These are phyloP conservation scores for Chloroceryle amazona DNA, from an alignment of 2,797 vertebrate species.

Conservation along the genomic window DNA sequence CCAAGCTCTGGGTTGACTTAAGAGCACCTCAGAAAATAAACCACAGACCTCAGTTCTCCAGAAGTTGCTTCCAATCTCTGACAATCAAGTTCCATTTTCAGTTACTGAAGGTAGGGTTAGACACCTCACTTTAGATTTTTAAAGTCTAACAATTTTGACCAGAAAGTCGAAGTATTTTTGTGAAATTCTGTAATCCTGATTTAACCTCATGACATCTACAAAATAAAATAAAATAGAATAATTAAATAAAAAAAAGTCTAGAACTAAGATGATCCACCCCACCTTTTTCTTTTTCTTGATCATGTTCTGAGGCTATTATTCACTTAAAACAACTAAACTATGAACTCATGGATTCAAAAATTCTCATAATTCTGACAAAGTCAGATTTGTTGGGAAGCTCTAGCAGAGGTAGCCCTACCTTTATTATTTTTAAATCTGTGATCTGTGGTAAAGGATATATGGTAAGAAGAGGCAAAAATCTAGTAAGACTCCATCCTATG, in stretches of 20 bases:
- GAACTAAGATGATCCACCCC: background rate
- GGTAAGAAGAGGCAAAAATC: constrained; percentile 6
- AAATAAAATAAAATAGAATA: too few species aligned
- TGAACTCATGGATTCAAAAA: background rate
- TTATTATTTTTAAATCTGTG: background rate
- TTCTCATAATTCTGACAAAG: background rate
- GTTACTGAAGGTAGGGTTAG: background rate
- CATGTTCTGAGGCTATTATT: background rate
- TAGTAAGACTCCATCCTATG: background rate
- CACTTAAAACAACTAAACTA: background rate
- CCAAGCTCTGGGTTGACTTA: background rate
- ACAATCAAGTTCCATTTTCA: background rate
- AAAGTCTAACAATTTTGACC: background rate
- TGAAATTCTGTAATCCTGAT: background rate
- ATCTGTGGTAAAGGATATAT: background rate
- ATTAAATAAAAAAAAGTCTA: too few species aligned
- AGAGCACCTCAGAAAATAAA: background rate
- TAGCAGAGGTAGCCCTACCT: background rate
- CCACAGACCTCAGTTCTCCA: background rate
- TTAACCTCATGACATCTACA: background rate
- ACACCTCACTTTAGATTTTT: background rate
- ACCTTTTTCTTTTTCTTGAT: background rate
- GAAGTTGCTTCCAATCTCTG: background rate
- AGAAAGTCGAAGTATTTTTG: background rate
- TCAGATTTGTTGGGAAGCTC: background rate